Conservation (phyloP, 2,797 vertebrate genomes). For the Argyrosomus regius region DNA sequence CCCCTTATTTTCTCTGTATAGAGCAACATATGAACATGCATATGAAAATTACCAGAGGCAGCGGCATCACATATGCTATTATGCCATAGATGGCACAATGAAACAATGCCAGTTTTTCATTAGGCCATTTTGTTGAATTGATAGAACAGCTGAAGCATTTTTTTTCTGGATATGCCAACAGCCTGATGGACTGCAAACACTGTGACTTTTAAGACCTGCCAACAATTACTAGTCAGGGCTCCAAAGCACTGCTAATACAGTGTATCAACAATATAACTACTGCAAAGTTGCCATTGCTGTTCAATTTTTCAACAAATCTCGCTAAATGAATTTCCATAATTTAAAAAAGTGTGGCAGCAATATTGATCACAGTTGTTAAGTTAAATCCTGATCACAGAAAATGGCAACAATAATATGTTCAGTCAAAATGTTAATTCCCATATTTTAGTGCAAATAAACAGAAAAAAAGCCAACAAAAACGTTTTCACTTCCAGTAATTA, state of each 20-base stretch:
- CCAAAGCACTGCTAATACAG: slow-evolving; percentile 44
- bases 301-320: slow-evolving; percentile 5
- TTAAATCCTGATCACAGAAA: slow-evolving; percentile 26
- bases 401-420: slow-evolving; percentile 32
- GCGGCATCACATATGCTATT: slow-evolving; percentile 82
- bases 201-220: slow-evolving; percentile 79
- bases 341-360: slow-evolving; percentile 1
- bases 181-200: slow-evolving; percentile 78
- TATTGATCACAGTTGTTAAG: slow-evolving; percentile 7
- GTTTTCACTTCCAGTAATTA: slow-evolving; percentile 50
- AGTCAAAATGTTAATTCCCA: slow-evolving; percentile 37
- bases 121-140: slow-evolving; percentile 73
- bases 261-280: slow-evolving; percentile 22
- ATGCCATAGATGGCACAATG: slow-evolving; percentile 78
- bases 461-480: slow-evolving; percentile 45
- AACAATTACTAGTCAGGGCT: slow-evolving; percentile 69
- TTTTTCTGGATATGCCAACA: slow-evolving; percentile 73
- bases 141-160: slow-evolving; percentile 80
- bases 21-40: slow-evolving; percentile 85
- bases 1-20: slow-evolving; percentile 79
- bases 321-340: slow-evolving; percentile 1
- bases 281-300: not conserved
- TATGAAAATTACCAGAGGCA: slow-evolving; percentile 83
- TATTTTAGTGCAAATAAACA: slow-evolving; percentile 45
- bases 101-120: slow-evolving; percentile 81